Conservation (phyloP, 2,113 vertebrate species). For the Gnathonemus longibarbis region DNA sequence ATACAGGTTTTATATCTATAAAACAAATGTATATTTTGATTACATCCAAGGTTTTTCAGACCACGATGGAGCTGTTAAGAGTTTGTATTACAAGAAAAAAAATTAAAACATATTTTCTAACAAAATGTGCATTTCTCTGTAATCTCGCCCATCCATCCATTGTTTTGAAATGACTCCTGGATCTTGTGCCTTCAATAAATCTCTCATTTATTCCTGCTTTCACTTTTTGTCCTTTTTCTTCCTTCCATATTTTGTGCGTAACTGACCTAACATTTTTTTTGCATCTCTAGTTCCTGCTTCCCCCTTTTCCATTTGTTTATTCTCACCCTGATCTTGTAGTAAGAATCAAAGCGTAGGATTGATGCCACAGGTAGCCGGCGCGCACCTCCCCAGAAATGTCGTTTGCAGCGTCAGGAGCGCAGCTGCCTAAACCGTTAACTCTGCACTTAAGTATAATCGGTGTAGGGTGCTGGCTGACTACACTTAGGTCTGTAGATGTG, state of each 20-base stretch:
- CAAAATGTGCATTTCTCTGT: slow-evolving; percentile 27
- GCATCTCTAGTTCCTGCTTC: not conserved
- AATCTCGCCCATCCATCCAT: slow-evolving; percentile 2
- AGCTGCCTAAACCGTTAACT: not conserved
- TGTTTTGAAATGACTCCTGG: slow-evolving; percentile 31
- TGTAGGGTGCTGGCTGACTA: not conserved
- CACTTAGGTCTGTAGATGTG: not conserved
- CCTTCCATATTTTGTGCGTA: slow-evolving; percentile 12
- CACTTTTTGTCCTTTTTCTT: slow-evolving; percentile 14
- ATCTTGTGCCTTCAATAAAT: slow-evolving; percentile 44
- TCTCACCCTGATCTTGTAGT: not conserved
- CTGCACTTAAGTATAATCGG: not conserved
- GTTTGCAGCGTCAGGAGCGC: not conserved
- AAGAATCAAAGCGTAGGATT: not conserved
- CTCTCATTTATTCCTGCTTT: slow-evolving; percentile 32
- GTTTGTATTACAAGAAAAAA: slow-evolving; percentile 43
- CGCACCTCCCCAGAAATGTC: not conserved
- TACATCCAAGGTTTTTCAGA: slow-evolving; percentile 35
- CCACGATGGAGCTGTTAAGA: slow-evolving; percentile 39
- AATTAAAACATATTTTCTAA: slow-evolving; percentile 52
- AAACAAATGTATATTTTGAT: slow-evolving; percentile 61
- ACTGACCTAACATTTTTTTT: slow-evolving; percentile 1
- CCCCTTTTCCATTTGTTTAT: not conserved
- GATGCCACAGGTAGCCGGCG: not conserved
- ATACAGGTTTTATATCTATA: slow-evolving; percentile 55